phyloP scores from a whole-genome alignment of 2,888 invertebrate genomes.

The Harpalus rubripes region DNA sequence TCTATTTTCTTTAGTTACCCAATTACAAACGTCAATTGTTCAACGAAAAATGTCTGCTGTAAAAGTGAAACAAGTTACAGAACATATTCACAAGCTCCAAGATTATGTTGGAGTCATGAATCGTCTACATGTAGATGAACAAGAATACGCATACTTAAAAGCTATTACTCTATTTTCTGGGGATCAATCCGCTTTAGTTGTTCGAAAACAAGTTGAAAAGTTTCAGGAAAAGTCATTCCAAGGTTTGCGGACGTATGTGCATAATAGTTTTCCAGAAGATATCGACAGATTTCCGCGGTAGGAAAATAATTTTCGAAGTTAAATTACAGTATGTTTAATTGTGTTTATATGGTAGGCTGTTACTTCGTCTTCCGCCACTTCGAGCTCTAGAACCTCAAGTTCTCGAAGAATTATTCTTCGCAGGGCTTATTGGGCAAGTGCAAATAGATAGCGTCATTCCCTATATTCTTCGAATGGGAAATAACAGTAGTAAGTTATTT shows the following conservation, averaged over 20 bases:
- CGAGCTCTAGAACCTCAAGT: conserved; percentile 86
- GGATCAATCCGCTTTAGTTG: conserved; percentile 79
- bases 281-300: conserved; percentile 80
- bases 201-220: conserved; percentile 79
- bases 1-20: conserved; percentile 89
- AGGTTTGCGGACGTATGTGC: conserved; percentile 79
- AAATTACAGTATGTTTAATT: not conserved
- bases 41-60: conserved; percentile 88
- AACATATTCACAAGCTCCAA: conserved; percentile 90
- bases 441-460: conserved; percentile 98
- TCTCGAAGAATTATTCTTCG: conserved; percentile 95
- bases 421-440: conserved; percentile 93
- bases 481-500: conserved; percentile 70
- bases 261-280: conserved; percentile 77
- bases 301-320: not conserved
- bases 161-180: conserved; percentile 84
- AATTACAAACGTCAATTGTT: conserved; percentile 87
- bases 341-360: conserved; percentile 76
- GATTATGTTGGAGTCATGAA: conserved; percentile 89
- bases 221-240: conserved; percentile 83
- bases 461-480: conserved; percentile 86
- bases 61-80: conserved; percentile 87
- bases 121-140: conserved; percentile 86
- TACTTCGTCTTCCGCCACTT: conserved; percentile 86
- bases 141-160: conserved; percentile 93